Evolutionary conservation across 1,140 invertebrate species (phyloP).

Genomic region (Drosophila sp.): DNA sequence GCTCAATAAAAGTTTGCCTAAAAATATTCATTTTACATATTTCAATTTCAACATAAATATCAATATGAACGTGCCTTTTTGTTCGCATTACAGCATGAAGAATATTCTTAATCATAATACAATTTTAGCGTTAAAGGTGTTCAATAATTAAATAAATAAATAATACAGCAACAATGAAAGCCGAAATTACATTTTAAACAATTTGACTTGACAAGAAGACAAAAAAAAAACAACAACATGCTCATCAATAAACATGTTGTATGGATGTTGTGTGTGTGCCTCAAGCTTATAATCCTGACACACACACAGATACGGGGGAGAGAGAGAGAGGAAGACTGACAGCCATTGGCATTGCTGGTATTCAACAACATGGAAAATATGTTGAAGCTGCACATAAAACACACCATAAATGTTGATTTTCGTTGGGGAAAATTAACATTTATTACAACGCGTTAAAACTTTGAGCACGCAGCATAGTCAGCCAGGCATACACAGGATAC

Average conservation of each 20-base stretch:
- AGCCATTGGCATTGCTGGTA: slow-evolving; percentile 44
- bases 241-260: slow-evolving; percentile 50
- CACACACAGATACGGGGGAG: slow-evolving; percentile 26
- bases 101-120: slow-evolving; percentile 1
- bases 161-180: slow-evolving; percentile 13
- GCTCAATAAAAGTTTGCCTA: too few relatives aligned
- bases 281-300: slow-evolving; percentile 55
- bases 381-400: slow-evolving; percentile 78
- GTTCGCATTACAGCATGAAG: slow-evolving; percentile 3
- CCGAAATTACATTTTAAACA: slow-evolving; percentile 55
- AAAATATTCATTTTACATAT: neutral
- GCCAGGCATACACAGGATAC: slow-evolving; percentile 19
- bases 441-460: slow-evolving; percentile 83
- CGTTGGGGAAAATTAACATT: slow-evolving; percentile 84
- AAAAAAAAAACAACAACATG: slow-evolving; percentile 23
- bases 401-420: slow-evolving; percentile 84
- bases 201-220: slow-evolving; percentile 28
- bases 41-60: neutral
- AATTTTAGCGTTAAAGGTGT: slow-evolving; percentile 20
- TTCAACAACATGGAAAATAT: slow-evolving; percentile 78
- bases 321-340: slow-evolving; percentile 20
- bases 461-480: slow-evolving; percentile 68
- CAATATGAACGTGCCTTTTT: neutral
- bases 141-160: slow-evolving; percentile 22
- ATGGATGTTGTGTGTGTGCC: slow-evolving; percentile 10